These are phyloP conservation scores for Apodemus agrarius DNA, from an alignment of 2,797 vertebrate genomes.

Conservation along the genomic window DNA sequence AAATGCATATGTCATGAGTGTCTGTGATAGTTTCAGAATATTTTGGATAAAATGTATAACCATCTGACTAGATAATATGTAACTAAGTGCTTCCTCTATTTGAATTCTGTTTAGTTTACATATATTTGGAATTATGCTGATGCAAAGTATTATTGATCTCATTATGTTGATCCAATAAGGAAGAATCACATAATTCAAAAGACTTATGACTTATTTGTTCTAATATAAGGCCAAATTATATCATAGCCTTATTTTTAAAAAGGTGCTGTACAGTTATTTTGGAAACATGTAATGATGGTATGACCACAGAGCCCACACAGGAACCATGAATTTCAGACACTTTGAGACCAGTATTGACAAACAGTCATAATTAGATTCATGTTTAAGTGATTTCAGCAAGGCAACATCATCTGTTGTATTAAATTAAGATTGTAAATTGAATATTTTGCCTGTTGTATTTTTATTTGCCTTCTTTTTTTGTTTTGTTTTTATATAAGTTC, in stretches of 20 bases:
- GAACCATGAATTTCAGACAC: not conserved
- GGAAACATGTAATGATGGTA: not conserved
- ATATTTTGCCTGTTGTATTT: conserved; percentile 62
- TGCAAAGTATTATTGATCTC: not conserved
- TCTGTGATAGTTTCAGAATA: not conserved
- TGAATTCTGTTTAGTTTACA: not conserved
- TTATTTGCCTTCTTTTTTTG: conserved; percentile 67
- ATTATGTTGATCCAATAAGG: conserved; percentile 6
- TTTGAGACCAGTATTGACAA: conserved; percentile 21
- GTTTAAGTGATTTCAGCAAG: conserved; percentile 57
- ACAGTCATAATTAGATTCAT: conserved; percentile 29
- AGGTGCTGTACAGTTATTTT: not conserved
- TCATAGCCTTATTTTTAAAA: not conserved
- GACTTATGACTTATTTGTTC: not conserved
- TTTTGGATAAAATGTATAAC: not conserved
- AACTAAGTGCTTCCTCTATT: not conserved
- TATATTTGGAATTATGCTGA: not conserved
- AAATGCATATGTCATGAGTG: not conserved
- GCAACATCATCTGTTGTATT: conserved; percentile 65
- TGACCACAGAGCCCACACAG: not conserved
- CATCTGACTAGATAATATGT: not conserved
- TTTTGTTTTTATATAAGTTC: conserved; percentile 68
- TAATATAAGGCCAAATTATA: not conserved
- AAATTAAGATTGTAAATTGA: conserved; percentile 62
- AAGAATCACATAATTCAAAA: conserved; percentile 25